Conservation (phyloP, 1,140 invertebrate species). For the Helicoverpa zea region DNA sequence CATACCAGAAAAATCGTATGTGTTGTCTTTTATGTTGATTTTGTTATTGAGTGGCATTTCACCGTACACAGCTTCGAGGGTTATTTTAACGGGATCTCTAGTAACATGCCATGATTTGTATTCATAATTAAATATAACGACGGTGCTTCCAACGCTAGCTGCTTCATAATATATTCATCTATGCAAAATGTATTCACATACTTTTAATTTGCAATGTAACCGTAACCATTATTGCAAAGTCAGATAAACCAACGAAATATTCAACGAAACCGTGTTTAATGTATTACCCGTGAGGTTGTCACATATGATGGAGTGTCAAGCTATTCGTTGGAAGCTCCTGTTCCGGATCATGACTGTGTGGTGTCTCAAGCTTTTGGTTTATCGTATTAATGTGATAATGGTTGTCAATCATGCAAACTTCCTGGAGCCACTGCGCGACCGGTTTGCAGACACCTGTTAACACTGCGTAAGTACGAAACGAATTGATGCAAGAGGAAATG, state of each 20-base stretch:
- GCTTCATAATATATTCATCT: slow-evolving; percentile 34
- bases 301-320: slow-evolving; percentile 13
- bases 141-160: slow-evolving; percentile 55
- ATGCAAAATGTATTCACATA: slow-evolving; percentile 22
- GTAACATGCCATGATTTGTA: slow-evolving; percentile 46
- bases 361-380: slow-evolving; percentile 76
- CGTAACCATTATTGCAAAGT: slow-evolving; percentile 45
- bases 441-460: slow-evolving; percentile 78
- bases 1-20: slow-evolving; percentile 27
- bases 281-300: too few species aligned
- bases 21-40: slow-evolving; percentile 11
- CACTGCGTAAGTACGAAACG: slow-evolving; percentile 82
- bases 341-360: slow-evolving; percentile 66
- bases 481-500: slow-evolving; percentile 78
- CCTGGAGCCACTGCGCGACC: slow-evolving; percentile 75
- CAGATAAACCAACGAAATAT: slow-evolving; percentile 31
- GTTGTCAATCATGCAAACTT: slow-evolving; percentile 85
- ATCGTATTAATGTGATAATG: slow-evolving; percentile 85
- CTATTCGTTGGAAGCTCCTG: slow-evolving; percentile 66
- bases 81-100: slow-evolving; percentile 32
- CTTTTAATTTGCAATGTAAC: slow-evolving; percentile 29
- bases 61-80: slow-evolving; percentile 49
- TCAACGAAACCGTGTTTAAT: too few species aligned
- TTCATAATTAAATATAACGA: slow-evolving; percentile 50
- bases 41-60: slow-evolving; percentile 35